phyloP scores from a whole-genome alignment of 2,113 vertebrate genomes.

The Procapra przewalskii region DNA sequence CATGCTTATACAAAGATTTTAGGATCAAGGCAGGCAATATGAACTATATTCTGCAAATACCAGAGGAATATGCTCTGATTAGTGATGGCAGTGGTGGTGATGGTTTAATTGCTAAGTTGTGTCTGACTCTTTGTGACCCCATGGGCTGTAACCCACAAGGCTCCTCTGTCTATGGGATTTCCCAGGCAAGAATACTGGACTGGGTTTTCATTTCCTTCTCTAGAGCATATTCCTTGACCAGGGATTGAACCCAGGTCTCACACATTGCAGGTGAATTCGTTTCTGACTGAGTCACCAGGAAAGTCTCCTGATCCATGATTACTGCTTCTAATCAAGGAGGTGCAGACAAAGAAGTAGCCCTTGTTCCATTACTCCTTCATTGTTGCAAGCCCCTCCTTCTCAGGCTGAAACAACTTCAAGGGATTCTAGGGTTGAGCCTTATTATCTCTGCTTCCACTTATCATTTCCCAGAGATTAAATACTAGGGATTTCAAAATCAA shows the following conservation, averaged over 20 bases:
- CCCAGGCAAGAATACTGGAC: background rate
- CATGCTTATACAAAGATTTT: background rate
- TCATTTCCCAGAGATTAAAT: background rate
- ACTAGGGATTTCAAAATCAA: background rate
- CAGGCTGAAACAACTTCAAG: background rate
- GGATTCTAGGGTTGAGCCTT: background rate
- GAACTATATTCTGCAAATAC: background rate
- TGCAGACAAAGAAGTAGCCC: background rate
- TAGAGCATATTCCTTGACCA: background rate
- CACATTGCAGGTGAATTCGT: background rate
- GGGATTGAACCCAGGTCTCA: background rate
- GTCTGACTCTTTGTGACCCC: background rate
- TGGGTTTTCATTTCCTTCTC: background rate
- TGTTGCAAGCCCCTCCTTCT: background rate
- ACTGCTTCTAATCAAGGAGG: background rate
- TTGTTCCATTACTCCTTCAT: background rate
- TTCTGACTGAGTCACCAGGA: background rate
- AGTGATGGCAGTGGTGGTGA: background rate
- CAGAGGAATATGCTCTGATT: background rate
- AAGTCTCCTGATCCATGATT: background rate
- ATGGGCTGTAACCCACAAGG: background rate
- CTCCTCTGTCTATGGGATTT: background rate
- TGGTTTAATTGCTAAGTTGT: background rate
- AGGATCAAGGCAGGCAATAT: background rate
- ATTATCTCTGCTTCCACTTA: background rate